Percentiles rank a stretch among this genome's conserved stretches.
Evolutionary conservation across 2,888 invertebrate species (phyloP).

Genomic region (Drosophila imparisetae): DNA sequence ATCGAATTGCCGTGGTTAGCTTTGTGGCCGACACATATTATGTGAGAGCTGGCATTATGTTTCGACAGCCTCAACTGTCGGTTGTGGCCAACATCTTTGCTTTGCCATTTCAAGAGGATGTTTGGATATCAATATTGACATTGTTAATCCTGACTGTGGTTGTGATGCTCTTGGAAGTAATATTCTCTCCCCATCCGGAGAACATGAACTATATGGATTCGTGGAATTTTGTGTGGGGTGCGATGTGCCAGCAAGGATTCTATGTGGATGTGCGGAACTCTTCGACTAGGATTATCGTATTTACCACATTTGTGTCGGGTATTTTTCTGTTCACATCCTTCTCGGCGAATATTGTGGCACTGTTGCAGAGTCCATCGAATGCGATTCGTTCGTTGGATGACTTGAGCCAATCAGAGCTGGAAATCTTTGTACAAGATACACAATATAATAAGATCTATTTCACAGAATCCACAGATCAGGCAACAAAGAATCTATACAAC

Average conservation of each 20-base stretch:
- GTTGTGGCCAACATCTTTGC: slow-evolving; percentile 87
- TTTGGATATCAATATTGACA: slow-evolving; percentile 85
- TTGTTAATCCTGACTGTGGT: slow-evolving; percentile 76
- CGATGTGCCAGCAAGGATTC: slow-evolving; percentile 88
- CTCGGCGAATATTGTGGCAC: slow-evolving; percentile 88
- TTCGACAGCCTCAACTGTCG: slow-evolving; percentile 87
- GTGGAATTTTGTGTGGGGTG: slow-evolving; percentile 86
- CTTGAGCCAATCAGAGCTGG: slow-evolving; percentile 86
- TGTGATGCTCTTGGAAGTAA: slow-evolving; percentile 74
- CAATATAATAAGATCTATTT: slow-evolving; percentile 87
- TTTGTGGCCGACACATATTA: slow-evolving; percentile 86
- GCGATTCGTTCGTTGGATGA: slow-evolving; percentile 86
- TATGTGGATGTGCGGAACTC: slow-evolving; percentile 85
- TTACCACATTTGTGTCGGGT: slow-evolving; percentile 86
- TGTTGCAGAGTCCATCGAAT: slow-evolving; percentile 88
- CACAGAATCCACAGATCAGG: slow-evolving; percentile 86
- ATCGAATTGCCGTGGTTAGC: slow-evolving; percentile 86
- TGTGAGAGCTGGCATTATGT: slow-evolving; percentile 86
- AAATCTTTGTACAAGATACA: slow-evolving; percentile 87
- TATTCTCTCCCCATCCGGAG: slow-evolving; percentile 70
- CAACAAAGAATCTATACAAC: slow-evolving; percentile 86
- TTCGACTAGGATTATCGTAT: slow-evolving; percentile 86
- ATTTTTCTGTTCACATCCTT: slow-evolving; percentile 88
- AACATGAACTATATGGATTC: slow-evolving; percentile 84
- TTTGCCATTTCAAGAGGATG: slow-evolving; percentile 86